Base-by-base conservation (phyloP, 2,113 vertebrate genomes). In the Tetrao urogallus region DNA sequence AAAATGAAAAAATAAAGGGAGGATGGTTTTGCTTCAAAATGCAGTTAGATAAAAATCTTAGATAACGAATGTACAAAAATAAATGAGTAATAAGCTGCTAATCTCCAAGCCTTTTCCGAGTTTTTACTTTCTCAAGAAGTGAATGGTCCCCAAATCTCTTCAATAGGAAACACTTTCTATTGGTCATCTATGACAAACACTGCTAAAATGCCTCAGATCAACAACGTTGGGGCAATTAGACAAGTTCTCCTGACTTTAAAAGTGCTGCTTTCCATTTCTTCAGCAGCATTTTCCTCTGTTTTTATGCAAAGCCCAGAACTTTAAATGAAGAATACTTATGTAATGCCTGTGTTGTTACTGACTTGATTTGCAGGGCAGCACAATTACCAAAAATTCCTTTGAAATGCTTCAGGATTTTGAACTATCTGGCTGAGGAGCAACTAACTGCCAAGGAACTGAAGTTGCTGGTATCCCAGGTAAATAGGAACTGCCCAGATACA, bases 401-500 rank as follows among this genome's bases (percentile, higher is more conserved):
- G 61, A 27, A 60, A 91, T 82, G 4, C 4, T 0, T 2, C 4
- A 32, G 40, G 50, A n/a, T 88, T 91, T 85, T 74, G 36, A 83
- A 74, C 14, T 56, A 34, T 83, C 86, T 83, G 71, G 34, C 32
- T 95, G 86, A 94, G 1, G 57, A 82, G 78, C 11, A 64, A 91
- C 5, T 76, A 93, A 91, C 11, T 74, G 72, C 40, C 4, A 3
- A 91, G 85, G 11, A 80, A 83, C 19, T 45, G 22, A 61, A 63
- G 52, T 12, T 73, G 12, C 69, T 75, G 72, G 30, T 30, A 54
- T 80, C 92, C 58, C 93, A 95, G 95, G 92, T 96, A 95, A 92
- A 93, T 42, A 93, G 93, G 94, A 96, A 63, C 92, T 85, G 89
- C 91, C 94, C 87, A 79, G 92, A 21, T 3, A 91, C 94, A 75